A percentile compares a stretch with the other conserved stretches of the same genome.
These are phyloP conservation scores for Stomatorhinus ivindoensis DNA, from an alignment of 2,113 vertebrate genomes.

Conservation along the genomic window DNA sequence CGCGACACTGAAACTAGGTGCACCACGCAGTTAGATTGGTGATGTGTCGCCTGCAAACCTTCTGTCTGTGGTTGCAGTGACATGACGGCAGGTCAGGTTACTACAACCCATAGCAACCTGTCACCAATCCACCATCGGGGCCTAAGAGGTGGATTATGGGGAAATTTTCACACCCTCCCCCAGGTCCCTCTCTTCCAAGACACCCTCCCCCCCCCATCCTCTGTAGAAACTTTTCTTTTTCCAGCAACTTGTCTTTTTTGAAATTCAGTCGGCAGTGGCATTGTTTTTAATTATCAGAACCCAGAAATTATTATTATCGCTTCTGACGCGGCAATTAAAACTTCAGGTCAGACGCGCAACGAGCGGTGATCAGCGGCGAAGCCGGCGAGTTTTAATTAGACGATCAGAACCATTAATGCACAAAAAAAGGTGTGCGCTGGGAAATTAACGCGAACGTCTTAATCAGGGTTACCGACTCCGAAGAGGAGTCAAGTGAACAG, in stretches of 20 bases:
- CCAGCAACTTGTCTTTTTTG: constrained; percentile 35
- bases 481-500: constrained; percentile 79
- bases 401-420: constrained; percentile 80
- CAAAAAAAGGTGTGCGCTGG: constrained; percentile 78
- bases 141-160: constrained; percentile 35
- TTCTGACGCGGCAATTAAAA: constrained; percentile 77
- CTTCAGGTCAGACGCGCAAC: constrained; percentile 76
- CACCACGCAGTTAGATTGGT: not conserved
- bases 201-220: constrained; percentile 28
- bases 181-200: constrained; percentile 1
- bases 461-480: constrained; percentile 78
- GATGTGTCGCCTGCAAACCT: not conserved
- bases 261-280: constrained; percentile 69
- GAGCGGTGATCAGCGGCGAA: constrained; percentile 74
- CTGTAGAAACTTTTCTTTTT: constrained; percentile 43
- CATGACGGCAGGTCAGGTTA: not conserved
- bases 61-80: not conserved
- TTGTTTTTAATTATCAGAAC: constrained; percentile 79
- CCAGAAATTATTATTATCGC: constrained; percentile 77
- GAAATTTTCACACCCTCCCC: constrained; percentile 26
- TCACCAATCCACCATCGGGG: not conserved
- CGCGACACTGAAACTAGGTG: not conserved
- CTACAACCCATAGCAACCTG: constrained; percentile 20
- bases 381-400: constrained; percentile 80
- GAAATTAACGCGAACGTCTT: constrained; percentile 80